These are phyloP conservation scores for Leptopterna dolabrata DNA, from an alignment of 2,888 invertebrate genomes.

Conservation along the genomic window DNA sequence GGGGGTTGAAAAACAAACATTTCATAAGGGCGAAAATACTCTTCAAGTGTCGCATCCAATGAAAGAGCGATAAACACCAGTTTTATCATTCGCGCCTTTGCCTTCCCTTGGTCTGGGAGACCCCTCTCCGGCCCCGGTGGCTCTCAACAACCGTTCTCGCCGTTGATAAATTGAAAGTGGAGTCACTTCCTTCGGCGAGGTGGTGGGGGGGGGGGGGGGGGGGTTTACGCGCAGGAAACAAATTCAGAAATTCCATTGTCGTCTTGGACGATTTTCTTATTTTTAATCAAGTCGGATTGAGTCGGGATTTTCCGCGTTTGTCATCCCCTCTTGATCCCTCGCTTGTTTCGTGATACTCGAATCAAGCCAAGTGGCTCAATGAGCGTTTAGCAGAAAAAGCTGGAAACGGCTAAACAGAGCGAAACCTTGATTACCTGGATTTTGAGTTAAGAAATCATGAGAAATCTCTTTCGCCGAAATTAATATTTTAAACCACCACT, in stretches of 20 bases:
- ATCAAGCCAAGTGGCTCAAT: too few relatives aligned
- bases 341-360: not conserved
- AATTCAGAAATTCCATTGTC: not conserved
- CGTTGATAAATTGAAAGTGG: constrained; percentile 42
- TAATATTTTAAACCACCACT: too few relatives aligned
- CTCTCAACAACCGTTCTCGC: not conserved
- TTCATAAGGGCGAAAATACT: constrained; percentile 43
- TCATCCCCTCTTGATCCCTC: not conserved
- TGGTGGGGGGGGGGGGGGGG: not conserved
- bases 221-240: not conserved
- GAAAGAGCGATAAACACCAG: constrained; percentile 43
- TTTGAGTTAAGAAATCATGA: too few relatives aligned
- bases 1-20: constrained; percentile 38
- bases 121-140: not conserved
- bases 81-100: constrained; percentile 41
- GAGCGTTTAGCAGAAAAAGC: too few relatives aligned
- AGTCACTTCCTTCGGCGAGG: not conserved
- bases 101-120: not conserved
- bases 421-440: too few relatives aligned
- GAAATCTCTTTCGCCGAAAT: too few relatives aligned
- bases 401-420: too few relatives aligned
- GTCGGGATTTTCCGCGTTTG: not conserved
- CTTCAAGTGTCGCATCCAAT: constrained; percentile 44
- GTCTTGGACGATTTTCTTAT: not conserved
- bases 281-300: constrained; percentile 9